Percentiles rank a stretch among this genome's conserved stretches.
Conservation (phyloP, 2,888 invertebrate species). For the Caenorhabditis sp. region DNA sequence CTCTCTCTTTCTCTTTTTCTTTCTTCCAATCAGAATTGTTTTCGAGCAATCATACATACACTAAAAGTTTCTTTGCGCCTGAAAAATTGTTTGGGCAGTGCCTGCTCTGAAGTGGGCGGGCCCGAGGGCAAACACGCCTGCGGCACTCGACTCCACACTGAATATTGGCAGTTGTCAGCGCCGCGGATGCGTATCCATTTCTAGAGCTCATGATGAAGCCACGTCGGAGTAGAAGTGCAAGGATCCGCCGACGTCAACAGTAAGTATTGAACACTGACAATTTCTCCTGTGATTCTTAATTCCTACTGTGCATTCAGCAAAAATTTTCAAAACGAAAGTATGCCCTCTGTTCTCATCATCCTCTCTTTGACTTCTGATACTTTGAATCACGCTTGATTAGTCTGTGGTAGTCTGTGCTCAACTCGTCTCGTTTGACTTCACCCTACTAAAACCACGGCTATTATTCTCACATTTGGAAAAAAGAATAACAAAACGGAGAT, state of each 20-base stretch:
- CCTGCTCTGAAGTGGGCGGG: conserved; percentile 52
- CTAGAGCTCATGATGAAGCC: conserved; percentile 48
- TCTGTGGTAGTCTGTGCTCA: too few species aligned
- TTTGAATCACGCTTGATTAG: conserved; percentile 3
- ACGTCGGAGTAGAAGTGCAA: conserved; percentile 49
- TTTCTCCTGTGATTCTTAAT: too few species aligned
- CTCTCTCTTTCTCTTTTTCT: not conserved
- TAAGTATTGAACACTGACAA: too few species aligned
- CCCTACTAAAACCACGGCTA: too few species aligned
- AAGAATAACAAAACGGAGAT: too few species aligned
- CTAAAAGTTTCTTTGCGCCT: conserved; percentile 21
- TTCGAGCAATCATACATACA: conserved; percentile 25
- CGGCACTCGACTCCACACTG: conserved; percentile 54
- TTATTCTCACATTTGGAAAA: too few species aligned
- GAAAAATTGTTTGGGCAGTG: conserved; percentile 48
- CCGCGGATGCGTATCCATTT: conserved; percentile 50
- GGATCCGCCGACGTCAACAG: conserved; percentile 44
- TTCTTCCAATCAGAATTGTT: not conserved
- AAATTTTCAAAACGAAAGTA: too few species aligned
- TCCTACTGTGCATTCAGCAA: too few species aligned
- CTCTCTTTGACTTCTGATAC: not conserved
- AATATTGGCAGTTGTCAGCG: conserved; percentile 53
- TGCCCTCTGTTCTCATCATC: too few species aligned
- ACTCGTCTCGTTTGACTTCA: not conserved
- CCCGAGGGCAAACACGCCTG: conserved; percentile 54